These are phyloP conservation scores for Caenorhabditis latens DNA, from an alignment of 1,140 invertebrate genomes.

Conservation along the genomic window DNA sequence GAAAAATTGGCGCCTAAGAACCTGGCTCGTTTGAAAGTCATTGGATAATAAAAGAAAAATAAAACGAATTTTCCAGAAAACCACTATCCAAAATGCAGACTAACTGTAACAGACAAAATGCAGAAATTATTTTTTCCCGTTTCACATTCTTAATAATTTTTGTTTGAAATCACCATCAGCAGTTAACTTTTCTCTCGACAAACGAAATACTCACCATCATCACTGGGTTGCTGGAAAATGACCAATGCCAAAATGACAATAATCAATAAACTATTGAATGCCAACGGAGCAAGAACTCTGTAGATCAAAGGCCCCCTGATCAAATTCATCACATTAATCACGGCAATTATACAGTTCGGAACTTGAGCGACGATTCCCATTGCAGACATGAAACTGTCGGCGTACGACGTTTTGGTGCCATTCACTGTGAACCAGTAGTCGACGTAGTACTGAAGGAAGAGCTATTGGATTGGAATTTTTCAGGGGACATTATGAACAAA, in stretches of 20 bases:
- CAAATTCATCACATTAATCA: slow-evolving; percentile 53
- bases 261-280: slow-evolving; percentile 55
- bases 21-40: too few species aligned
- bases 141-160: too few species aligned
- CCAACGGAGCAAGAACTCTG: slow-evolving; percentile 51
- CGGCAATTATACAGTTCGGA: slow-evolving; percentile 49
- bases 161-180: too few species aligned
- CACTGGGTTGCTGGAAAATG: slow-evolving; percentile 23
- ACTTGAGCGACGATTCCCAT: slow-evolving; percentile 60
- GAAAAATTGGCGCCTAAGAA: background rate
- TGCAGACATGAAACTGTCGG: slow-evolving; percentile 46
- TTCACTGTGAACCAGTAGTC: slow-evolving; percentile 63
- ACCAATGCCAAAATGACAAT: slow-evolving; percentile 34
- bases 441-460: slow-evolving; percentile 61
- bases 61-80: too few species aligned
- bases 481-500: too few species aligned
- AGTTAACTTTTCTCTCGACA: too few species aligned
- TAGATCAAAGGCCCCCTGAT: slow-evolving; percentile 45
- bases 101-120: too few species aligned
- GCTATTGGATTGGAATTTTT: background rate
- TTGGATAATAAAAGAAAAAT: too few species aligned
- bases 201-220: slow-evolving; percentile 48
- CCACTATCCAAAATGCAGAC: too few species aligned
- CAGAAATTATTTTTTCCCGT: too few species aligned
- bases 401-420: slow-evolving; percentile 38